Evolutionary conservation across 2,113 vertebrate genomes (phyloP), one percentile per base, ranked within the genome.

Genomic region (Psephotus haematonotus): DNA sequence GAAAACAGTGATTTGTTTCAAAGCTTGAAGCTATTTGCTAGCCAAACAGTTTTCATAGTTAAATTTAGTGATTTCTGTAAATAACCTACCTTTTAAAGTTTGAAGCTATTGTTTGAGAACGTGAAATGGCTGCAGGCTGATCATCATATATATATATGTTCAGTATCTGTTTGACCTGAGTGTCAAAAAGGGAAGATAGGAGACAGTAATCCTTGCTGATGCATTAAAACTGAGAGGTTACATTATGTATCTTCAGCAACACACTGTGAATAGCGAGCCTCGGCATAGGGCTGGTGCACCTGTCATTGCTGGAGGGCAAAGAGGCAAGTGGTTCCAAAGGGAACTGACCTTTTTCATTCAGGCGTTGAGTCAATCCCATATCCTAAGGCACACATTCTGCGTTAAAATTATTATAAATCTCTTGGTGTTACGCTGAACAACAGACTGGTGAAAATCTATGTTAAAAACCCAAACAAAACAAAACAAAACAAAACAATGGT

Each of bases 341-440:
- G 94, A 95, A 93, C 86, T 95, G 95, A 90, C 90, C 82, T 96
- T 97, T 96, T 94, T 93, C 89, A 97, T 96, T 95, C 67, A 97
- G 91, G 82, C 83, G 41, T 27, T 78, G 75, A 97, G 93, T 89
- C 67, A 95, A 90, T 92, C 91, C 74, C 85, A 43, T 95, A 90
- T 91, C 93, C 92, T 97, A 92, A 94, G 95, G 97, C 96, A 94
- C 85, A 95, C 80, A 84, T 96, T 94, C 82, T 88, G 49, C 7
- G 3, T 92, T 93, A 85, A 90, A 97, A 90, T 90, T 92, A 71
- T 95, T 95, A 43, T 62, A 94, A 80, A 39, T 68, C 53, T 96
- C 79, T 28, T 79, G 72, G n/a, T 62, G 83, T 55, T 95, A 83
- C 19, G 78, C 90, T 93, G 86, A 96, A 86, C 41, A 90, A 31